These are phyloP conservation scores for Scatophagus argus DNA, from an alignment of 2,113 vertebrate genomes.

Conservation along the genomic window DNA sequence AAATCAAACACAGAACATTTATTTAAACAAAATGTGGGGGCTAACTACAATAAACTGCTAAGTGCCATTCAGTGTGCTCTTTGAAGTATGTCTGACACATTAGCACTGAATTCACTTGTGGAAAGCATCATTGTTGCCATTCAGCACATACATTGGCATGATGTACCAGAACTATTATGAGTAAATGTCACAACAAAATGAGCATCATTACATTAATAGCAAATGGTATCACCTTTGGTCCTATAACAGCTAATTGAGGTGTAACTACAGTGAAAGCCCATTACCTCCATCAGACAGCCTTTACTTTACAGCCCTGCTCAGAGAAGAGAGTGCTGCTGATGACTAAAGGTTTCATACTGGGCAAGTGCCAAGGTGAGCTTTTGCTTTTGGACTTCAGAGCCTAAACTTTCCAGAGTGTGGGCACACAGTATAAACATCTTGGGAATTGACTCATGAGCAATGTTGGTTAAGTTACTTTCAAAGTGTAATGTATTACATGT, in stretches of 20 bases:
- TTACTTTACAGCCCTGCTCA: neutral
- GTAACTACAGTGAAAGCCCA: neutral
- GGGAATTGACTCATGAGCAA: neutral
- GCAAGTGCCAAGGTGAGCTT: neutral
- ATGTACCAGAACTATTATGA: neutral
- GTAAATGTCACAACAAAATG: constrained; percentile 4
- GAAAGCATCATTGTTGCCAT: neutral
- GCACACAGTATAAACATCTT: neutral
- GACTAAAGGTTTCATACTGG: neutral
- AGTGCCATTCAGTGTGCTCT: neutral
- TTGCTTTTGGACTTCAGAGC: neutral
- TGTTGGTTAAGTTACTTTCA: too few relatives aligned
- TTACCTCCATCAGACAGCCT: neutral
- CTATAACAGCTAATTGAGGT: neutral
- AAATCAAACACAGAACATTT: neutral
- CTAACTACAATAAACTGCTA: neutral
- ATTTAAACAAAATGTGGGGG: neutral
- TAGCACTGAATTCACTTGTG: neutral
- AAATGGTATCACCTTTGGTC: neutral
- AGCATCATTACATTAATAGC: constrained; percentile 11
- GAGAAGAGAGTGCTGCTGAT: neutral
- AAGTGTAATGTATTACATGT: too few relatives aligned
- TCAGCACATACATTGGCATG: neutral
- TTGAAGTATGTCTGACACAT: neutral
- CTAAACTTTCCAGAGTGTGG: neutral